These are phyloP conservation scores for Pemphredon lugubris DNA, from an alignment of 2,888 invertebrate genomes.

Conservation along the genomic window DNA sequence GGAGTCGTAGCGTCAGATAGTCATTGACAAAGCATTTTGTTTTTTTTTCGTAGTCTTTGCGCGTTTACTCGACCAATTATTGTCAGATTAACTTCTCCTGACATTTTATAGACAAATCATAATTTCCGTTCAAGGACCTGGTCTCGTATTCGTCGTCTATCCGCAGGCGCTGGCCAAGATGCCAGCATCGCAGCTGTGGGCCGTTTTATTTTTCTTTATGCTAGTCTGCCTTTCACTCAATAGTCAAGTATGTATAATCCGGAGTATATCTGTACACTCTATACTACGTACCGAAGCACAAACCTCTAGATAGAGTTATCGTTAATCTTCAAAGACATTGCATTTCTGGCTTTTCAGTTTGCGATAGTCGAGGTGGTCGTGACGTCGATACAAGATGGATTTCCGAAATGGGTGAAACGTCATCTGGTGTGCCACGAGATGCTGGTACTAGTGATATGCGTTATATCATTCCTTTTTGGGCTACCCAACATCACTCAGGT, in stretches of 20 bases:
- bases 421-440: constrained; percentile 93
- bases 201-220: constrained; percentile 95
- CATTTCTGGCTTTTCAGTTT: too few species aligned
- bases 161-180: constrained; percentile 96
- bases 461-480: constrained; percentile 91
- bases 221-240: constrained; percentile 93
- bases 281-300: too few species aligned
- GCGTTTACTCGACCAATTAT: constrained; percentile 33
- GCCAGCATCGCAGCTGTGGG: constrained; percentile 95
- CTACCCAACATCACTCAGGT: constrained; percentile 94
- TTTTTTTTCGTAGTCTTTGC: constrained; percentile 9
- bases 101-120: constrained; percentile 69
- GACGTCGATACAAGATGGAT: constrained; percentile 96
- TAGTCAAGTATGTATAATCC: constrained; percentile 90
- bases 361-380: constrained; percentile 97
- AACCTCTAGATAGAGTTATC: too few species aligned
- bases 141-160: constrained; percentile 94
- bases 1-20: too few species aligned
- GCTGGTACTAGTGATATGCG: constrained; percentile 91
- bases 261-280: too few species aligned
- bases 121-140: constrained; percentile 86
- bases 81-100: constrained; percentile 67
- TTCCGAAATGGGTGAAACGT: constrained; percentile 92
- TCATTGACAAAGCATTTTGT: too few species aligned
- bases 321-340: too few species aligned